Evolutionary conservation across 2,888 invertebrate genomes (phyloP).

Genomic region (Calliopum simillimum): DNA sequence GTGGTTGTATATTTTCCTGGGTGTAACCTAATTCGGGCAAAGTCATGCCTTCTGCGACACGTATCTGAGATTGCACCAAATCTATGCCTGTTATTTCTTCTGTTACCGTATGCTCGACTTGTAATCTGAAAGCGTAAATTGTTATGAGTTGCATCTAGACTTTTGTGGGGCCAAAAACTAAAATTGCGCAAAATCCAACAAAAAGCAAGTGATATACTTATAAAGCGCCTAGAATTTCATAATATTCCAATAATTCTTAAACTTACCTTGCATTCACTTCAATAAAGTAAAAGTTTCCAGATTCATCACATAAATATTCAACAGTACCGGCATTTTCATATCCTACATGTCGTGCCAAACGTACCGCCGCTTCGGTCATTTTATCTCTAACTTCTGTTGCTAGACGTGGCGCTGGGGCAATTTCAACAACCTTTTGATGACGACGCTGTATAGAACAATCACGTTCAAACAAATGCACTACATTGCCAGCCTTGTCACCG

Average conservation of each 20-base stretch:
- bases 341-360: conserved; percentile 89
- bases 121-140: conserved; percentile 73
- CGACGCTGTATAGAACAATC: conserved; percentile 99
- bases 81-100: conserved; percentile 99
- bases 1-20: conserved; percentile 87
- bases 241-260: neutral
- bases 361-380: conserved; percentile 93
- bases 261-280: conserved; percentile 92
- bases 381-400: conserved; percentile 80
- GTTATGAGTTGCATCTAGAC: neutral
- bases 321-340: conserved; percentile 99
- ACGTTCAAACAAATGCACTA: conserved; percentile 95
- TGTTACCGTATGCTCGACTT: conserved; percentile 99
- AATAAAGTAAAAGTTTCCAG: conserved; percentile 98
- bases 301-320: conserved; percentile 93
- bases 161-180: too few species aligned
- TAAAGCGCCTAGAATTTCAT: too few species aligned
- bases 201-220: too few species aligned
- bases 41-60: conserved; percentile 95
- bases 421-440: conserved; percentile 99
- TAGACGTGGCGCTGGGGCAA: conserved; percentile 95
- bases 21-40: conserved; percentile 89
- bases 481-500: conserved; percentile 95
- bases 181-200: too few species aligned
- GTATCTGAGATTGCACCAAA: conserved; percentile 96